Conservation (phyloP, 2,797 vertebrate genomes). For the Chelmon rostratus region DNA sequence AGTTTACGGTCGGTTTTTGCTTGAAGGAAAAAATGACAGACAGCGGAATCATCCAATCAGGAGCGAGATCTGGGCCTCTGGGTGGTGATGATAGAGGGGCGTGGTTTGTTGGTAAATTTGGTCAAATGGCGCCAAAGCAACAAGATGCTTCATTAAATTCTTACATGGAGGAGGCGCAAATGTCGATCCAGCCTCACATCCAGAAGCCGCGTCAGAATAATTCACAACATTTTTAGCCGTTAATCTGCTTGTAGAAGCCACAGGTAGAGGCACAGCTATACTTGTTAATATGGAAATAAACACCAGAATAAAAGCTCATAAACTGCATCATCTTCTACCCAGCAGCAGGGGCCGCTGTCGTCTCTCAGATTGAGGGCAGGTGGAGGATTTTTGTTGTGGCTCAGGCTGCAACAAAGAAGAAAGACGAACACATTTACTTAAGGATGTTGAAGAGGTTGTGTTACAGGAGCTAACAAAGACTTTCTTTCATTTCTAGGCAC, state of each 20-base stretch:
- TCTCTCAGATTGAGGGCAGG: neutral
- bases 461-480: no score
- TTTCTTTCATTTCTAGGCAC: neutral
- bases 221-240: accelerated
- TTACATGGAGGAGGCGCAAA: no score
- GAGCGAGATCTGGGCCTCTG: neutral
- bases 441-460: neutral
- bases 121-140: slow-evolving; percentile 69
- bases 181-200: neutral
- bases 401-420: neutral
- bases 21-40: slow-evolving; percentile 45
- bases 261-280: neutral
- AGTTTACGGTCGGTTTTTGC: slow-evolving; percentile 12
- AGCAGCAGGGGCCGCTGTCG: slow-evolving; percentile 64
- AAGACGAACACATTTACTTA: neutral
- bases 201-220: neutral
- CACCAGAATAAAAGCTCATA: neutral
- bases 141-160: neutral
- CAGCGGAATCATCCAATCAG: slow-evolving; percentile 65
- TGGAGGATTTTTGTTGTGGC: neutral
- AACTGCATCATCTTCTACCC: slow-evolving; percentile 10
- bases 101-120: slow-evolving; percentile 18
- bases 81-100: neutral
- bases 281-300: neutral
- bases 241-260: neutral